Conservation (phyloP, 2,113 vertebrate species). For the Gadus macrocephalus region DNA sequence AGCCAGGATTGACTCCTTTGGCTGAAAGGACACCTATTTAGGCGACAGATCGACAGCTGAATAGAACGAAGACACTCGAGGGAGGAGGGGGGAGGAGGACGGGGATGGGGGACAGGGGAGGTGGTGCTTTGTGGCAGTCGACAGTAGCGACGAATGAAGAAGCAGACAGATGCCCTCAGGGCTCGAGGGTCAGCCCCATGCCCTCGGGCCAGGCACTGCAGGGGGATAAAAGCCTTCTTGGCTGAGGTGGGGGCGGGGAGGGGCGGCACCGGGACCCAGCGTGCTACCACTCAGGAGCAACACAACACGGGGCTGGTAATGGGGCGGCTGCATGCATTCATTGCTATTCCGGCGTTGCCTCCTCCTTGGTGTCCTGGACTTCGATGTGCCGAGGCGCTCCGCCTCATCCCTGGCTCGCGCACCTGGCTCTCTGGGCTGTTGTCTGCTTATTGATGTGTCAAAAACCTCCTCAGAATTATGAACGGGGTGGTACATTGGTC, state of each 20-base stretch:
- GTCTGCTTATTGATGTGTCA: constrained; percentile 13
- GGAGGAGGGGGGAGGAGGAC: constrained; percentile 13
- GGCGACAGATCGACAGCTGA: constrained; percentile 36
- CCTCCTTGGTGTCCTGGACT: background rate
- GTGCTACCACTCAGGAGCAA: constrained; percentile 29
- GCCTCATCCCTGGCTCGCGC: constrained; percentile 6
- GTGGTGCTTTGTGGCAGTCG: constrained; percentile 61
- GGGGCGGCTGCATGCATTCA: constrained; percentile 40
- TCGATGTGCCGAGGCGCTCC: constrained; percentile 1
- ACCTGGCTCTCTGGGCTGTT: constrained; percentile 13
- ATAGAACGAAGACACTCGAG: constrained; percentile 33
- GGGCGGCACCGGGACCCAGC: background rate
- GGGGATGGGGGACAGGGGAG: constrained; percentile 33
- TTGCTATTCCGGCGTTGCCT: constrained; percentile 42
- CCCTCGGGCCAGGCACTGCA: constrained; percentile 60
- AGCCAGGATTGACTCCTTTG: constrained; percentile 67
- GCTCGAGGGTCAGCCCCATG: constrained; percentile 54
- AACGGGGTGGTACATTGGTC: constrained; percentile 11
- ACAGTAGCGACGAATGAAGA: constrained; percentile 63
- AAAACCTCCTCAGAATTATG: constrained; percentile 27
- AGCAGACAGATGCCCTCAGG: constrained; percentile 66
- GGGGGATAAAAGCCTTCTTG: constrained; percentile 61
- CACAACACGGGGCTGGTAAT: constrained; percentile 20
- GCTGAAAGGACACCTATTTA: constrained; percentile 73
- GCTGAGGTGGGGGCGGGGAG: constrained; percentile 48